Base-by-base conservation (phyloP, 2,113 vertebrate species). In the Ophthalmolycus amberensis region DNA sequence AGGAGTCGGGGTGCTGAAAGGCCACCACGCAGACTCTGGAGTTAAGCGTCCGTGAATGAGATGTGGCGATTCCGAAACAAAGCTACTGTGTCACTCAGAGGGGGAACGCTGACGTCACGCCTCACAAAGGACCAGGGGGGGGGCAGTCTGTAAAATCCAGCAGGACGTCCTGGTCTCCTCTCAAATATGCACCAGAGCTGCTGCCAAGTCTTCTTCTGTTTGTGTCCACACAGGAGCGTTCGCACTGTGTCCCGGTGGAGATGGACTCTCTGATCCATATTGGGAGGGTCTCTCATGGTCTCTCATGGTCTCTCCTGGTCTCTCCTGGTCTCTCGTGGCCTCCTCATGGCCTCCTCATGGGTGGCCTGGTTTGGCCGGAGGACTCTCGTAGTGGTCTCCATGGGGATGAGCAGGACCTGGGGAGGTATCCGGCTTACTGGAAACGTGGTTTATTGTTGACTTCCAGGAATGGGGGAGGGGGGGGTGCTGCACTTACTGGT, bases 401-500 rank as follows among this genome's bases (percentile, higher is more conserved):
- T 94, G 95, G 94, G 64, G 87, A 94, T 71, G 87, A 79, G 83
- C 76, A 88, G 89, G 87, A 80, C 91, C 38, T 84, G 83, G 71
- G 85, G 86, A 94, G 94, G 90, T 90, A 95, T 95, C 93, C 72
- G 77, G 90, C 90, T 95, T 95, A 95, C 94, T 95, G 94, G 95
- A 95, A 95, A 93, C 89, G 37, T 88, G 84, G 73, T 93, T 94
- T 93, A 94, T 94, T 95, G 93, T 94, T 90, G 93, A 94, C 93
- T 94, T 92, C 93, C 92, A 92, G 94, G 94, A 93, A 94, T 80
- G 90, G 71, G 82, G 80, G 77, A 74, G 85, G 79, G 84, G 82
- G 72, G 81, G 46, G 58, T 64, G 73, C 5, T 65, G 73, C 64
- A 62, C 78, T 66, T 85, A 71, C 42, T 67, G 76, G 52, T 29